These are phyloP conservation scores for Drosophila lacertosa DNA, from an alignment of 1,140 invertebrate species.

Conservation along the genomic window DNA sequence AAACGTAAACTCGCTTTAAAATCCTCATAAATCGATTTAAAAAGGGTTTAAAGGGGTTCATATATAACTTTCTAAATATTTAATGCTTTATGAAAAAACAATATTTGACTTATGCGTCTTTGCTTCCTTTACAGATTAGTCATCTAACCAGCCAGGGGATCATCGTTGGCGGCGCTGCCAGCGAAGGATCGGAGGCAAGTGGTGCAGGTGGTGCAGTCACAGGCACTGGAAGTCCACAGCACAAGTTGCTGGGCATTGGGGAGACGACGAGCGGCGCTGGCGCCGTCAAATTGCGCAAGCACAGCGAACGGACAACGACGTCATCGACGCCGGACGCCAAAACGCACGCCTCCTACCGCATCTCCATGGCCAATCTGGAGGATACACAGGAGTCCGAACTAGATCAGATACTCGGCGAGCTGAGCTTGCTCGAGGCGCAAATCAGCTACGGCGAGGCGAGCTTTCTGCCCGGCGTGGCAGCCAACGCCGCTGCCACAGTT, in stretches of 20 bases:
- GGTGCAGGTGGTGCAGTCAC: not conserved
- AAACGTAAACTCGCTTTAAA: no score
- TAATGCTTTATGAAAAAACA: no score
- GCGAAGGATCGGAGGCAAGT: conserved; percentile 41
- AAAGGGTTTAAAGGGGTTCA: no score
- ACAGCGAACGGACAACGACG: conserved; percentile 67
- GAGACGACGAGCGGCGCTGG: conserved; percentile 55
- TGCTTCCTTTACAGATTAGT: conserved; percentile 47
- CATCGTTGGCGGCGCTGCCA: conserved; percentile 60
- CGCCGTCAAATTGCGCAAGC: conserved; percentile 76
- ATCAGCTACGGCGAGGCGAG: conserved; percentile 54
- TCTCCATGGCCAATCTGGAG: conserved; percentile 96
- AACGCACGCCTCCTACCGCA: conserved; percentile 88
- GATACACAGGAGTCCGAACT: conserved; percentile 97
- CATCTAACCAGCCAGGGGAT: conserved; percentile 56
- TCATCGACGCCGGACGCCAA: conserved; percentile 41
- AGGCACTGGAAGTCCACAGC: conserved; percentile 11
- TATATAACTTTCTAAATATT: no score
- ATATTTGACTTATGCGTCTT: no score
- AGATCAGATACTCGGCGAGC: conserved; percentile 96
- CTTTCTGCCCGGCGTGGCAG: conserved; percentile 53
- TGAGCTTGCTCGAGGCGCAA: conserved; percentile 92
- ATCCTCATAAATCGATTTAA: no score
- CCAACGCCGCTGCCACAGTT: conserved; percentile 35
- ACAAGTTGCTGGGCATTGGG: conserved; percentile 36